phyloP scores from a whole-genome alignment of 2,888 invertebrate species.

The Alloscopus bannaensis region DNA sequence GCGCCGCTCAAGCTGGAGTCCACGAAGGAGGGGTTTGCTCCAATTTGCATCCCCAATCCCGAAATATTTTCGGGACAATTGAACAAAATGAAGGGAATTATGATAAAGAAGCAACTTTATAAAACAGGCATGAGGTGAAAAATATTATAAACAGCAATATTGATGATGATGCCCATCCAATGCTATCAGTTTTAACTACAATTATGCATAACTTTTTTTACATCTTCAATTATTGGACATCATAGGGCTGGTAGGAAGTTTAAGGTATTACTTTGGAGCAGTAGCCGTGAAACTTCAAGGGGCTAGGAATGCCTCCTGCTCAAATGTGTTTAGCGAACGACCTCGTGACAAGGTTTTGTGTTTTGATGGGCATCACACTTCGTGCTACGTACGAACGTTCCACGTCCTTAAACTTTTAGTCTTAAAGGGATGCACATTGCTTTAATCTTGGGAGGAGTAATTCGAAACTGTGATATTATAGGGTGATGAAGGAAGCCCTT shows the following conservation, averaged over 20 bases:
- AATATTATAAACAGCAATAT: background rate
- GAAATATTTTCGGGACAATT: conserved; percentile 12
- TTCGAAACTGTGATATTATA: conserved; percentile 42
- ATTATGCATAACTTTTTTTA: too few species aligned
- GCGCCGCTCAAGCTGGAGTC: conserved; percentile 25
- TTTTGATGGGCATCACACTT: background rate
- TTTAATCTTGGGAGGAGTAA: too few species aligned
- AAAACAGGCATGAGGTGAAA: conserved; percentile 36
- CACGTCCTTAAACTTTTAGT: background rate
- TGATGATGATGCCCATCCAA: background rate
- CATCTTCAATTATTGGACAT: background rate
- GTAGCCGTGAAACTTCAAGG: conserved; percentile 23
- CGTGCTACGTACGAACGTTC: conserved; percentile 36
- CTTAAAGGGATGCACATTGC: too few species aligned
- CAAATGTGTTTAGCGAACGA: conserved; percentile 48
- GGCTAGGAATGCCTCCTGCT: conserved; percentile 29
- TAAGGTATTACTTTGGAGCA: conserved; percentile 52
- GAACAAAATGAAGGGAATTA: conserved; percentile 33
- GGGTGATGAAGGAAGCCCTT: conserved; percentile 52
- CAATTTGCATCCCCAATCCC: conserved; percentile 45
- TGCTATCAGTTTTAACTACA: too few species aligned
- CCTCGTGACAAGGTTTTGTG: conserved; percentile 36
- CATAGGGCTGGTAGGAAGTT: conserved; percentile 36
- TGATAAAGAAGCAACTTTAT: conserved; percentile 31
- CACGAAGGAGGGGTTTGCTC: conserved; percentile 1